These are phyloP conservation scores for Apis florea DNA, from an alignment of 1,140 invertebrate genomes.

Conservation along the genomic window DNA sequence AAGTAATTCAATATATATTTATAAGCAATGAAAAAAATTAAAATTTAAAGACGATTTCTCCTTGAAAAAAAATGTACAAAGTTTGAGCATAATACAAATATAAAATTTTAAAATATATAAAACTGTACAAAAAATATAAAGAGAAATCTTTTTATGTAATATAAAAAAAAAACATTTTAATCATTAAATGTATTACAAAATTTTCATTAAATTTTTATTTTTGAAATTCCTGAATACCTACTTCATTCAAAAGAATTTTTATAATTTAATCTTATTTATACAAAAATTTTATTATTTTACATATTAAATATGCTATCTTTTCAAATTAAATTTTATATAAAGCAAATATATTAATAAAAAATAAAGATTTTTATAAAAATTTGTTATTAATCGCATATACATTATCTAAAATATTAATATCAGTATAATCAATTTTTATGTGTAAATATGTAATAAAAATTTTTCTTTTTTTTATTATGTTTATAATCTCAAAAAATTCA, in stretches of 20 bases:
- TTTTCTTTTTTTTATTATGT: not conserved
- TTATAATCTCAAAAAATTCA: not conserved
- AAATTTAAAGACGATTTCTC: constrained; percentile 7
- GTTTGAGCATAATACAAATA: constrained; percentile 36
- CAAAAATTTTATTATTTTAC: constrained; percentile 21
- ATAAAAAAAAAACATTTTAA: not conserved
- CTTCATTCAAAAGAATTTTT: constrained; percentile 17
- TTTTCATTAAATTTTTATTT: constrained; percentile 6
- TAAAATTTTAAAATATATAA: constrained; percentile 51
- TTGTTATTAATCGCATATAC: not conserved
- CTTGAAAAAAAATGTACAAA: constrained; percentile 30
- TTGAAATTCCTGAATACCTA: not conserved
- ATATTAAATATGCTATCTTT: constrained; percentile 37
- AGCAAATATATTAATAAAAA: constrained; percentile 39
- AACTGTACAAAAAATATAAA: constrained; percentile 28
- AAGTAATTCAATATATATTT: not conserved
- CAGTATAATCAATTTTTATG: not conserved
- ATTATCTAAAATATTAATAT: not conserved
- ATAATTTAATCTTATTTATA: constrained; percentile 24
- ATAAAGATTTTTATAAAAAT: constrained; percentile 48
- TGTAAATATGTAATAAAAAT: not conserved
- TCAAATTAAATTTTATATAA: constrained; percentile 9
- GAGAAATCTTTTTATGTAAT: constrained; percentile 12
- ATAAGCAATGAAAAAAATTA: not conserved
- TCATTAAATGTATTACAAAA: not conserved